Evolutionary conservation across 2,888 invertebrate species (phyloP), one percentile per base, ranked within the genome.

Genomic region (Leptogaster cylindrica): DNA sequence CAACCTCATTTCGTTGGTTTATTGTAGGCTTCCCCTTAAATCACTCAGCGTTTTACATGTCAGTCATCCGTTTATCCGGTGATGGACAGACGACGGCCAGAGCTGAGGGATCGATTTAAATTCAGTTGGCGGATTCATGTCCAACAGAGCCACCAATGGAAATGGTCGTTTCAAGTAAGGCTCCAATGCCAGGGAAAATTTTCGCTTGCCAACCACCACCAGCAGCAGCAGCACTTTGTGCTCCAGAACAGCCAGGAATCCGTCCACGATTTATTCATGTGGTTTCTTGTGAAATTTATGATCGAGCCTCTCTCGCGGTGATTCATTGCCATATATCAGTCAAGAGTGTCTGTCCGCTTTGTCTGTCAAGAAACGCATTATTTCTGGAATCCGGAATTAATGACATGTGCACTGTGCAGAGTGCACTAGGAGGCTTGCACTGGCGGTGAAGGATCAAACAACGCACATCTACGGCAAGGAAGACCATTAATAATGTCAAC

Each of bases 11-110:
- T 61, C 61, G 44, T 44, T 44, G 61, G 61, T 61, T 61, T 61
- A 61, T 61, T 61, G 44, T 61, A 67, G 52, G 70, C 71, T 64
- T 70, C 71, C 72, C 71, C 70, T 71, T 71, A 72, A 72, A 72
- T 72, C 72, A 71, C 72, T 71, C 72, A 72, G 66, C 67, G 50
- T 68, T 69, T 70, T 69, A 71, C 70, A 70, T 72, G 69, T 70
- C 71, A 65, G 69, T 71, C 68, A 27, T 52, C 61, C 63, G 66
- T 71, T 63, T 64, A 61, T 70, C 51, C 51, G 41, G 68, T 65
- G 55, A 18, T 71, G 65, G 69, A 68, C 65, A 67, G 69, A 64
- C 63, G 66, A 52, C 66, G 55, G 48, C 67, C 69, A 66, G 70
- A 61, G 61, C 61, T 31, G 31, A 44, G 61, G 61, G 61, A 44